A percentile compares a stretch with the other conserved stretches of the same genome.
Evolutionary conservation across 2,113 vertebrate genomes (phyloP).

Genomic region (Hippocampus guttulatus): DNA sequence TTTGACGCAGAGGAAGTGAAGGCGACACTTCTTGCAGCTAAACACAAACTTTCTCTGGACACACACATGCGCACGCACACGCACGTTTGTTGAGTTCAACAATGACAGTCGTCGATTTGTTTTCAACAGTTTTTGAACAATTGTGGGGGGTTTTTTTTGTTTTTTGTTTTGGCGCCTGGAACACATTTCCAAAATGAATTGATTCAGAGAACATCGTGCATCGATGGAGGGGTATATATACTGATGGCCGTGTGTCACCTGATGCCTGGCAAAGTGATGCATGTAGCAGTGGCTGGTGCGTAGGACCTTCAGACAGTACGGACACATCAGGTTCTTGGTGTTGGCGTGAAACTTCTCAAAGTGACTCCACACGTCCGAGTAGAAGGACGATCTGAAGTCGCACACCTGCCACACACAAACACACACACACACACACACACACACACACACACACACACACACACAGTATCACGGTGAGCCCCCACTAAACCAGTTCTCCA

Average conservation of each 20-base stretch:
- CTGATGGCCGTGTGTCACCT: conserved; percentile 67
- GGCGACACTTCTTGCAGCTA: conserved; percentile 85
- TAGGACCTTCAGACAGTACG: conserved; percentile 88
- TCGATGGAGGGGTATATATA: no score
- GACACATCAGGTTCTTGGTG: conserved; percentile 82
- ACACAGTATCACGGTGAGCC: neutral
- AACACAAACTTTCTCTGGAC: conserved; percentile 81
- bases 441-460: no score
- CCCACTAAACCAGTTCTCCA: no score
- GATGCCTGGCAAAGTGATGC: conserved; percentile 85
- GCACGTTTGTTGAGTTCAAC: neutral
- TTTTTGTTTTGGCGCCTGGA: no score
- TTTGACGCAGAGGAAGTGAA: conserved; percentile 86
- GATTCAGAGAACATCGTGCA: no score
- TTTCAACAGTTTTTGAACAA: no score
- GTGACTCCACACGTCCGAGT: conserved; percentile 81
- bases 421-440: neutral
- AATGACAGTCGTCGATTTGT: neutral
- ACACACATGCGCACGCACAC: conserved; percentile 13
- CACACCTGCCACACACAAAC: conserved; percentile 76
- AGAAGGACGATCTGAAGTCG: conserved; percentile 86
- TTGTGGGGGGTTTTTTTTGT: no score
- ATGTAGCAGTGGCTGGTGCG: conserved; percentile 81
- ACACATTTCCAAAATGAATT: no score
- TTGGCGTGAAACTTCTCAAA: conserved; percentile 81